Evolutionary conservation across 64 coral and sea anemone species (phyloP), one percentile per base, ranked within the genome.

Genomic region (Dendronephthya gigantea): DNA sequence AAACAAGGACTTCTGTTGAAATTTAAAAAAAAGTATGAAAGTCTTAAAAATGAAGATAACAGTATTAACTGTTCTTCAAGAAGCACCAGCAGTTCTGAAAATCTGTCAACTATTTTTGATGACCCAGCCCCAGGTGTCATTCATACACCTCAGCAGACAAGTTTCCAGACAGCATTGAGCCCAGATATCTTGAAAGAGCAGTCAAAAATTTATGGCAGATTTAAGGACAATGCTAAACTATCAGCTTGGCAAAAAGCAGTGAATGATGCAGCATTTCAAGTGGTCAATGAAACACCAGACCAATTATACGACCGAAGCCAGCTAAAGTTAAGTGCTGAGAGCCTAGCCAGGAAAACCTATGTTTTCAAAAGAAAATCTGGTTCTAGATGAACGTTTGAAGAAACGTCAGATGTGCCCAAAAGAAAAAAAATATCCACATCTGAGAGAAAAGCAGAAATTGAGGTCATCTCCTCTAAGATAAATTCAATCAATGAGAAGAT

Each of bases 361-460:
- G 68, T 90, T 10, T 90, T 85, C 35, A 85, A 84, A 37, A 90
- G 52, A 68, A 90, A 90, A 86, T 50, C 43, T 22, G 89, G 89
- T 40, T 90, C 89, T 36, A 47, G 83, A 45, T 90, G 83, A 49
- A 82, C 14, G 28, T 81, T 32, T 75, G 36, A 35, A 15, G 69
- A 28, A 16, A 76, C 4, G 69, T 7, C 3, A 76, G 69, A 76
- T 28, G 35, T 31, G 6, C 8, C 69, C 28, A 76, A 76, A 76
- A 76, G 69, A 34, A 3, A 76, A 16, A 76, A 34, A 4, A 76
- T 76, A 30, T 76, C 69, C 17, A 34, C 69, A 33, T 7, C 69
- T 33, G 29, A 76, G 17, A 31, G 35, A 34, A 30, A 76, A 37
- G 2, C 5, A 76, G 69, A 76, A 34, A 76, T 76, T 37, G 29